Conservation (phyloP, 92 coral and sea anemone species). For the Meandrina meandrites region DNA sequence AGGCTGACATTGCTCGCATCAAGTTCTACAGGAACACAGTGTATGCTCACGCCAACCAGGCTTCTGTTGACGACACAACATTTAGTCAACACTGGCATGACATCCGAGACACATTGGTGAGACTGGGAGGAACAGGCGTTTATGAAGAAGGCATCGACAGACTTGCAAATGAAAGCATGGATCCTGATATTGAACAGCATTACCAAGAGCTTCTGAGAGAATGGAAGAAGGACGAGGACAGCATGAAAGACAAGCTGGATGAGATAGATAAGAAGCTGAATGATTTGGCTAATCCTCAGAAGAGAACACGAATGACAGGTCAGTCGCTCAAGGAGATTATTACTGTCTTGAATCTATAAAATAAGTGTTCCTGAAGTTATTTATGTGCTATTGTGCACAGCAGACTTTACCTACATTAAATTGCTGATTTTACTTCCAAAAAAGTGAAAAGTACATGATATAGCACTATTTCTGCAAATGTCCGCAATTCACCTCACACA, state of each 20-base stretch:
- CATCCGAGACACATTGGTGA: background rate
- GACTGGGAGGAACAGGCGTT: background rate
- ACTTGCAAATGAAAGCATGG: background rate
- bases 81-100: background rate
- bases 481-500: too few species aligned
- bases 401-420: too few species aligned
- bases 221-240: background rate
- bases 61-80: background rate
- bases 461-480: too few species aligned
- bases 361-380: too few species aligned
- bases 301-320: background rate
- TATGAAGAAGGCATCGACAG: background rate
- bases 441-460: too few species aligned
- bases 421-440: too few species aligned
- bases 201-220: background rate
- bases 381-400: too few species aligned
- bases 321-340: too few species aligned
- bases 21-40: conserved; percentile 2
- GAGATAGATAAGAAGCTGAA: background rate
- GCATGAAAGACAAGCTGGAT: background rate
- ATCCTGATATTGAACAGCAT: background rate
- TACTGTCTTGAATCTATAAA: too few species aligned
- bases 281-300: background rate
- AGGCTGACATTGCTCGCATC: conserved; percentile 5
- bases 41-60: background rate